A percentile compares a stretch with the other conserved stretches of the same genome.
phyloP scores from a whole-genome alignment of 2,113 vertebrate species.

The Percina caprodes region DNA sequence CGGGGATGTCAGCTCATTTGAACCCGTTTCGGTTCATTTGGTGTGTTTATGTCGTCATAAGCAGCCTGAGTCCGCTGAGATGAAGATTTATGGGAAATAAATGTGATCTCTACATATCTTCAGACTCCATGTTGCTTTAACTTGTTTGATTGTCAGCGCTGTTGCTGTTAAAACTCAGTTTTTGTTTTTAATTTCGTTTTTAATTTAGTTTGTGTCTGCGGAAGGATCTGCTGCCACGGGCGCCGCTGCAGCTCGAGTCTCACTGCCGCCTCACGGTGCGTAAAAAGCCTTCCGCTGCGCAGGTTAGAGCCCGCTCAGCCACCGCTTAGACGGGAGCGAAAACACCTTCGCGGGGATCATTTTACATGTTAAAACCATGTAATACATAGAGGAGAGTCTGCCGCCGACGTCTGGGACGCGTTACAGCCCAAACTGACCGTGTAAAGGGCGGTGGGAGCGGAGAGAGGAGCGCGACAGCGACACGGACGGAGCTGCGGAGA shows the following conservation, averaged over 20 bases:
- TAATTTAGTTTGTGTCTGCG: conserved; percentile 29
- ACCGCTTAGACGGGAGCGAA: accelerated
- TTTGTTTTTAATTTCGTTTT: neutral
- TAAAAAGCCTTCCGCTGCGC: conserved; percentile 74
- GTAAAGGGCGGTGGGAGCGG: neutral
- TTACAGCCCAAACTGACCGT: accelerated
- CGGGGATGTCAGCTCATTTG: too few species aligned
- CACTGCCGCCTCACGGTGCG: conserved; percentile 26
- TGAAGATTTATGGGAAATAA: neutral
- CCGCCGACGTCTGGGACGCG: accelerated
- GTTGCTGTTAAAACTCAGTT: neutral
- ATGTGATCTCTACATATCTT: neutral
- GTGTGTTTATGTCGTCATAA: too few species aligned
- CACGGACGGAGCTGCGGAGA: conserved; percentile 34
- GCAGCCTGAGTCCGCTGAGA: accelerated
- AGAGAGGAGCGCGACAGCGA: conserved; percentile 39
- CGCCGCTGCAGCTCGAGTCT: conserved; percentile 31
- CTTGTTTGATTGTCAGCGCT: neutral
- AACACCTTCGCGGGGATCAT: accelerated
- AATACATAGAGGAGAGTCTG: accelerated
- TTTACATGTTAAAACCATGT: accelerated
- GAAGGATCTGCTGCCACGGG: conserved; percentile 48
- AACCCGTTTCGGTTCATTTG: too few species aligned
- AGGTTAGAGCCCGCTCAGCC: conserved; percentile 42
- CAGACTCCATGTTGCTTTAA: accelerated